Percentiles rank a stretch among this genome's conserved stretches.
These are phyloP conservation scores for Cyanoderma ruficeps DNA, from an alignment of 2,113 vertebrate species.

Conservation along the genomic window DNA sequence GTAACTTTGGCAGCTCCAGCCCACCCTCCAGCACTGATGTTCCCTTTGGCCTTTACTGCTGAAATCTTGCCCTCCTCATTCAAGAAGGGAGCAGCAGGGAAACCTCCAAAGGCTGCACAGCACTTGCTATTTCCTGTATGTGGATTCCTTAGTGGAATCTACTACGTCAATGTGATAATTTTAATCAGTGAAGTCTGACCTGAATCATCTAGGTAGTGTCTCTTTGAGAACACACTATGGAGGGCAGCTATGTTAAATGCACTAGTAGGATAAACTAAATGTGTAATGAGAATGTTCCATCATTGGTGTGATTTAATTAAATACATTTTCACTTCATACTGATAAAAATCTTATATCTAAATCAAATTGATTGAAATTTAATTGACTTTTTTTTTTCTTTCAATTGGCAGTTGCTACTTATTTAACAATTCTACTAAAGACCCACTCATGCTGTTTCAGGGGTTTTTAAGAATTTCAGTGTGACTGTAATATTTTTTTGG, in stretches of 20 bases:
- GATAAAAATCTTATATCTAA: constrained; percentile 14
- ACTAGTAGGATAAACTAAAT: neutral
- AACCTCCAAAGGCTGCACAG: neutral
- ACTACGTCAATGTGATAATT: neutral
- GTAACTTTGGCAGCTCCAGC: neutral
- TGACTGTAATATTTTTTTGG: neutral
- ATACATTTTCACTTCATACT: constrained; percentile 26
- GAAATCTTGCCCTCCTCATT: neutral
- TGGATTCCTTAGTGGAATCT: neutral
- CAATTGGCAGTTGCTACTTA: neutral
- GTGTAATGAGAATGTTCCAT: neutral
- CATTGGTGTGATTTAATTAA: constrained; percentile 6
- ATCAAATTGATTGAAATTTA: constrained; percentile 35
- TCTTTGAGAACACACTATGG: neutral
- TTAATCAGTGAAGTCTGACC: constrained; percentile 4
- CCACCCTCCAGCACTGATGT: neutral
- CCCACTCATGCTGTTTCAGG: neutral
- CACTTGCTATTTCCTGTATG: neutral
- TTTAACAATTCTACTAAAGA: neutral
- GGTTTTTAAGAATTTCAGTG: neutral
- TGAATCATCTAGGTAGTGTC: neutral
- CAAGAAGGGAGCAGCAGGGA: neutral
- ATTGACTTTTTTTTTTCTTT: neutral
- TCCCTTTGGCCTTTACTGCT: neutral
- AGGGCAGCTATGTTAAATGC: neutral